These are phyloP conservation scores for Xestia ashworthii DNA, from an alignment of 2,888 invertebrate genomes.

Conservation along the genomic window DNA sequence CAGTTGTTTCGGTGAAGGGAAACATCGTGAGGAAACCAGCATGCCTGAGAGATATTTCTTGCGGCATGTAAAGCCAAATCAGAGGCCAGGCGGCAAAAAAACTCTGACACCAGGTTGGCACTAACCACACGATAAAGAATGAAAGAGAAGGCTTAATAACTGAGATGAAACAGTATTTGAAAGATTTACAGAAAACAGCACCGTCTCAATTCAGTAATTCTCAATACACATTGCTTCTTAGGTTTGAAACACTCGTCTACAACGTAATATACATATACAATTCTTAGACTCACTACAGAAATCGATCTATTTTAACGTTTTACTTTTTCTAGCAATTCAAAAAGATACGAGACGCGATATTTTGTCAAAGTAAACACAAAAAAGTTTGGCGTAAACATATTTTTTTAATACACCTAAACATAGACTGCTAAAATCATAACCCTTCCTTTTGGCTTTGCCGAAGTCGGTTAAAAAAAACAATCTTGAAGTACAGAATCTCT, in stretches of 20 bases:
- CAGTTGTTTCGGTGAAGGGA: too few species aligned
- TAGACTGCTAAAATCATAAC: too few species aligned
- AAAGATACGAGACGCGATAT: not conserved
- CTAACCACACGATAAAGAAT: too few species aligned
- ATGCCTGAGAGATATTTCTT: too few species aligned
- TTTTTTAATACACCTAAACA: too few species aligned
- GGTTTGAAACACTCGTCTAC: not conserved
- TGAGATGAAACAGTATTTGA: too few species aligned
- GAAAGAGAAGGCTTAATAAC: too few species aligned
- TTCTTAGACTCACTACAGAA: not conserved
- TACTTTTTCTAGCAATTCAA: not conserved
- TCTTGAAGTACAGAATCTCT: not conserved
- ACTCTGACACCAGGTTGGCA: too few species aligned
- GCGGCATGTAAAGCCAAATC: too few species aligned
- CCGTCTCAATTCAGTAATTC: not conserved
- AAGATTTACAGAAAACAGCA: not conserved
- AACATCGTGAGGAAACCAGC: too few species aligned
- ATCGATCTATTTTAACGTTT: not conserved
- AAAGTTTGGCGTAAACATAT: not conserved
- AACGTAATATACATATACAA: not conserved
- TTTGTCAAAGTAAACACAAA: not conserved
- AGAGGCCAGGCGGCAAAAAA: too few species aligned
- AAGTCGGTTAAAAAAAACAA: not conserved
- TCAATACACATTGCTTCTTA: not conserved
- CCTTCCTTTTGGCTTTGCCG: too few species aligned